Evolutionary conservation across 2,888 invertebrate genomes (phyloP).

Genomic region (Tiliacea aurago): DNA sequence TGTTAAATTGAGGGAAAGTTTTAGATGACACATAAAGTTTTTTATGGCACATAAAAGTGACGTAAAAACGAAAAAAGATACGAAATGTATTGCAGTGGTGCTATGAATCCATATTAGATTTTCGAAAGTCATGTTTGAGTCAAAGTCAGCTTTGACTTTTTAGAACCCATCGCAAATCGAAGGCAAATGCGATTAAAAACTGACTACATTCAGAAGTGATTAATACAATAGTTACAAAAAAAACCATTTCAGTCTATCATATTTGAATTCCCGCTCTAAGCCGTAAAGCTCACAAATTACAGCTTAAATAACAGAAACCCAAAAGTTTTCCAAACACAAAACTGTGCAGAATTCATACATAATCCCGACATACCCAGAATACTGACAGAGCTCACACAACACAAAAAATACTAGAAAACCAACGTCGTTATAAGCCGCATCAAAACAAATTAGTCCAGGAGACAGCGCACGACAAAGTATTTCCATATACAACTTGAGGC

Average conservation of each 20-base stretch:
- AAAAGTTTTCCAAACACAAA: constrained; percentile 6
- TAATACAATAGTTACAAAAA: not conserved
- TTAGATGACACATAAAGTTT: not conserved
- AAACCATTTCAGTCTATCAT: not conserved
- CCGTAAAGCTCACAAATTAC: constrained; percentile 3
- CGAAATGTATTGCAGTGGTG: not conserved
- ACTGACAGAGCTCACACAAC: constrained; percentile 14
- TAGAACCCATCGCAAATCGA: too few relatives aligned
- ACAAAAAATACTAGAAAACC: constrained; percentile 29
- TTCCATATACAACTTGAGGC: constrained; percentile 46
- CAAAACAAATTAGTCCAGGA: constrained; percentile 53
- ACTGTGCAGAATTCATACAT: constrained; percentile 32
- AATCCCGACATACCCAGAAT: constrained; percentile 34
- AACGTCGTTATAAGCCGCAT: constrained; percentile 34
- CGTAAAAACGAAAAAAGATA: not conserved
- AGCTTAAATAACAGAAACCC: constrained; percentile 2
- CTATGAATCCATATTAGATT: not conserved
- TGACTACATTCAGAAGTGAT: not conserved
- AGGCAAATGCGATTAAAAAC: not conserved
- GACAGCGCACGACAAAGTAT: constrained; percentile 49
- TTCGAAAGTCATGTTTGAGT: not conserved
- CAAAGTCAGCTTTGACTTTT: not conserved
- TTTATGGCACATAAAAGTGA: not conserved
- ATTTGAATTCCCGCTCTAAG: constrained; percentile 20
- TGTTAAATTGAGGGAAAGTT: not conserved